Evolutionary conservation across 2,113 vertebrate genomes (phyloP), one percentile per base, ranked within the genome.

Genomic region (Meles meles): DNA sequence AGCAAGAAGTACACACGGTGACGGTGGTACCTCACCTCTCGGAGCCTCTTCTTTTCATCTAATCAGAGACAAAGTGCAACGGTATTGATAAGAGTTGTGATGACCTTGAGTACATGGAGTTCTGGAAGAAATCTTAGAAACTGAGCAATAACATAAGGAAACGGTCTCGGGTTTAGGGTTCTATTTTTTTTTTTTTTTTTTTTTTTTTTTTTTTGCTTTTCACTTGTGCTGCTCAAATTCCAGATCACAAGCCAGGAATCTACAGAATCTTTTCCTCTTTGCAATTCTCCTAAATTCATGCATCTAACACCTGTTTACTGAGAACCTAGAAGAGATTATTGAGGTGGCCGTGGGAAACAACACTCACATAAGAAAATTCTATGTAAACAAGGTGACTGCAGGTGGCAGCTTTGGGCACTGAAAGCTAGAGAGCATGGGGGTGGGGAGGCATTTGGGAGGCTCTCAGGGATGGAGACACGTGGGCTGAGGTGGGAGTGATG

Each of bases 1-100:
- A 2, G 39, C 0, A 2, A 17, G 47, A 49, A n/a, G 29, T 8
- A 23, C 31, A 3, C 18, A 2, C 2, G 8, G 7, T 2, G 59
- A 83, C 2, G 39, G 72, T 5, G 6, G 21, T 7, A 1, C 17
- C 18, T 27, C 63, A 15, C 6, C 59, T 25, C 3, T 23, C 15
- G 1, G n/a, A 39, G 76, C 11, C 27, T 44, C 31, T 74, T 72
- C 34, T 59, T 47, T 44, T 23, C 27, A 55, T 8, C 20, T 49
- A 76, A 80, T 25, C 37, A 71, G 39, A 71, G 61, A 89, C 11
- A 7, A 72, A 63, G 25, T 18, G 86, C 85, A 74, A 1, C 15
- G 1, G 8, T 18, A 25, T 34, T 79, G 63, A 63, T 72, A 69
- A 69, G 57, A 21, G 7, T 20, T 12, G 21, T 1, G 2, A 23